A percentile compares a stretch with the other conserved stretches of the same genome.
Evolutionary conservation across 2,113 vertebrate genomes (phyloP).

Genomic region (Aspiorhynchus laticeps): DNA sequence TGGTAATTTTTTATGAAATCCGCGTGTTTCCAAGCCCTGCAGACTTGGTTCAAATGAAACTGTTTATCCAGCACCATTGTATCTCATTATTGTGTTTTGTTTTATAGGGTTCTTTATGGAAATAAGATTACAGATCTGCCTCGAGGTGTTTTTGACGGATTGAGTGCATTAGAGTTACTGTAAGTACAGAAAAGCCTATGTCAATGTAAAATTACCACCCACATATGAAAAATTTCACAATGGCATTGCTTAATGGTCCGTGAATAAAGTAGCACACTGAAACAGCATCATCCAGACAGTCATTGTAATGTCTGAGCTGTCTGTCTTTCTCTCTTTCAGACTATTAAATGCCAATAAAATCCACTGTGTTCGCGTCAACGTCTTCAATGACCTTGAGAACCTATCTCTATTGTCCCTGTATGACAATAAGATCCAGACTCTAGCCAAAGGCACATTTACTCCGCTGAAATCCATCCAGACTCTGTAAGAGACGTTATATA

Average conservation of each 20-base stretch:
- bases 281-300: neutral
- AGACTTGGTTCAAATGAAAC: slow-evolving; percentile 2
- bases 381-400: slow-evolving; percentile 96
- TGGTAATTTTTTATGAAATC: neutral
- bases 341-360: slow-evolving; percentile 98
- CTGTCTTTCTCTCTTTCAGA: slow-evolving; percentile 69
- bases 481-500: slow-evolving; percentile 72
- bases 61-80: neutral
- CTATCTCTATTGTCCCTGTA: no score
- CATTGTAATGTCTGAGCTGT: neutral
- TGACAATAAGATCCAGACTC: slow-evolving; percentile 97
- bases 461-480: slow-evolving; percentile 93
- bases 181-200: slow-evolving; percentile 74
- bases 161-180: slow-evolving; percentile 94
- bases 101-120: slow-evolving; percentile 90
- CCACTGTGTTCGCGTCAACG: slow-evolving; percentile 89
- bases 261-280: slow-evolving; percentile 8
- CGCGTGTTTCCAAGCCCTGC: neutral
- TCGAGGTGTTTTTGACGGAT: slow-evolving; percentile 91
- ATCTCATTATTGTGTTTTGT: slow-evolving; percentile 4
- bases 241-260: slow-evolving; percentile 11
- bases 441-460: slow-evolving; percentile 94
- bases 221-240: no score
- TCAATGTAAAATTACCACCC: slow-evolving; percentile 22
- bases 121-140: slow-evolving; percentile 98